A percentile compares a stretch with the other conserved stretches of the same genome.
Evolutionary conservation across 1,140 invertebrate species (phyloP).

Genomic region (Penaeus japonicus): DNA sequence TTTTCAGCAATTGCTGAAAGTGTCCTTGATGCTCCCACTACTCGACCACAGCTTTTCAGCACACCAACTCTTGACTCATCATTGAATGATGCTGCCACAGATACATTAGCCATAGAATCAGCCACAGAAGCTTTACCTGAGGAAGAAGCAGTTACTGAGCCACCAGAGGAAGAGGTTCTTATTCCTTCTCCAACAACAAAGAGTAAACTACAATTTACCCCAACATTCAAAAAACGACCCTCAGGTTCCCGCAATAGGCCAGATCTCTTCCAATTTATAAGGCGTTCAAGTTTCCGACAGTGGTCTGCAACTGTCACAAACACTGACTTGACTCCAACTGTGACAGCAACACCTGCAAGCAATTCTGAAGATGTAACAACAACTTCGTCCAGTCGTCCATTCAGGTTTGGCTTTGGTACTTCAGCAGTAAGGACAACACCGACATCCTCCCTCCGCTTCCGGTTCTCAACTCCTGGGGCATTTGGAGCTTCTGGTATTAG

Average conservation of each 20-base stretch:
- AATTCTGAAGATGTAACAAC: background rate
- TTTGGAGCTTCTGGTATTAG: conserved; percentile 28
- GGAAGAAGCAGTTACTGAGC: conserved; percentile 29
- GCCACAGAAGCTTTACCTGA: conserved; percentile 30
- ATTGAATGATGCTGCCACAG: conserved; percentile 38
- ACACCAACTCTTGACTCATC: conserved; percentile 41
- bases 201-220: background rate
- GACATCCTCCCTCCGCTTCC: conserved; percentile 20
- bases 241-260: background rate
- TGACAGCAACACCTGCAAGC: conserved; percentile 27
- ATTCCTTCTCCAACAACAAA: background rate
- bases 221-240: conserved; percentile 17
- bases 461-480: conserved; percentile 28
- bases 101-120: conserved; percentile 45
- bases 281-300: conserved; percentile 10
- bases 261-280: conserved; percentile 38
- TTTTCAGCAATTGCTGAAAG: background rate
- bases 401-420: conserved; percentile 38
- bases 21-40: background rate
- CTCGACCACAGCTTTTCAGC: background rate
- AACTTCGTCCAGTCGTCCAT: conserved; percentile 12
- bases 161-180: background rate
- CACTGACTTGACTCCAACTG: conserved; percentile 22
- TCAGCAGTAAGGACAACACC: background rate
- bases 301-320: conserved; percentile 27